Conservation (phyloP, 2,113 vertebrate species). For the Arothron firmamentum region DNA sequence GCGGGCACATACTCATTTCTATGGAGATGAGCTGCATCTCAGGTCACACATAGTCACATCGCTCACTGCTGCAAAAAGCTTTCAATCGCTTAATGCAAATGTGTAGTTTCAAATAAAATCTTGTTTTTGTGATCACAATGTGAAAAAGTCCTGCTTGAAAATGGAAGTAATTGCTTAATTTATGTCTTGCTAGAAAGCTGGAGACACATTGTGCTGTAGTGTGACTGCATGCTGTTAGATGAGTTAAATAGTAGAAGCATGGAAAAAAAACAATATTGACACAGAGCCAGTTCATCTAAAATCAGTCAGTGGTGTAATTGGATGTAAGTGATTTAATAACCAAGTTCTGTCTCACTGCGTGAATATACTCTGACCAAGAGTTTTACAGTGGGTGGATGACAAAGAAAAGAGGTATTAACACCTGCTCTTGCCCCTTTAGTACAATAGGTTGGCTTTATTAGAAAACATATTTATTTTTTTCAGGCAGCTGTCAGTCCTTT, state of each 20-base stretch:
- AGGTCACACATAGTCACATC: conserved; percentile 51
- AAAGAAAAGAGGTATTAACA: too few relatives aligned
- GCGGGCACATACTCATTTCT: conserved; percentile 55
- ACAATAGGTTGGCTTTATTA: too few relatives aligned
- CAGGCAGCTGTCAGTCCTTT: too few relatives aligned
- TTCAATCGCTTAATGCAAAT: neutral
- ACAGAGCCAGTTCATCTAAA: conserved; percentile 10
- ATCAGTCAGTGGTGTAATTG: conserved; percentile 34
- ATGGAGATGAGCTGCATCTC: conserved; percentile 64
- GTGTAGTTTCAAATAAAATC: conserved; percentile 14
- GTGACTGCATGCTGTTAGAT: neutral
- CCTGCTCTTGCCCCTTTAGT: too few relatives aligned
- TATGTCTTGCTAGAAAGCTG: too few relatives aligned
- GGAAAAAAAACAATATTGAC: conserved; percentile 1
- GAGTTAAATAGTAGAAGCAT: neutral
- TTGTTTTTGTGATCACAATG: neutral
- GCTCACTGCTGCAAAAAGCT: conserved; percentile 23
- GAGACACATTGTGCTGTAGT: too few relatives aligned
- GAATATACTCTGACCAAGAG: too few relatives aligned
- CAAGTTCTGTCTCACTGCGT: conserved; percentile 21
- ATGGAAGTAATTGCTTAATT: too few relatives aligned
- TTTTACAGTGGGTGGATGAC: too few relatives aligned
- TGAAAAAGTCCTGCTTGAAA: neutral
- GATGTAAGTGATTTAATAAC: conserved; percentile 26
- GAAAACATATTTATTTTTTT: too few relatives aligned